Percentiles rank a stretch among this genome's conserved stretches.
Conservation (phyloP, 2,113 vertebrate species). For the pig (Sus scrofa) region T2T-Sscrofa CM000822.6:2219001-2219500, state of each 20-base stretch:
- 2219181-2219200: not conserved
- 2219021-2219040: not conserved
- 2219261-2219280: not conserved
- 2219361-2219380: not conserved
- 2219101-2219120: not conserved
- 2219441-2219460: constrained; percentile 58
- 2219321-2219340: not conserved
- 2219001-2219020: not conserved
- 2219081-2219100: not conserved
- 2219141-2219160: not conserved
- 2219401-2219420: not conserved
- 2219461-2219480: constrained; percentile 72
- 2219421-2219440: not conserved
- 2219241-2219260: too few relatives aligned
- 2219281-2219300: not conserved
- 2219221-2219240: not conserved
- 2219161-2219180: not conserved
- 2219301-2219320: not conserved
- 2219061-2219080: not conserved
- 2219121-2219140: not conserved
- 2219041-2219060: not conserved
- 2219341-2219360: not conserved
- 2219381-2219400: not conserved
- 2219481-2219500: constrained; percentile 68
- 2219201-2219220: not conserved